phyloP scores from a whole-genome alignment of 2,797 vertebrate genomes.

The Vultur gryphus region DNA sequence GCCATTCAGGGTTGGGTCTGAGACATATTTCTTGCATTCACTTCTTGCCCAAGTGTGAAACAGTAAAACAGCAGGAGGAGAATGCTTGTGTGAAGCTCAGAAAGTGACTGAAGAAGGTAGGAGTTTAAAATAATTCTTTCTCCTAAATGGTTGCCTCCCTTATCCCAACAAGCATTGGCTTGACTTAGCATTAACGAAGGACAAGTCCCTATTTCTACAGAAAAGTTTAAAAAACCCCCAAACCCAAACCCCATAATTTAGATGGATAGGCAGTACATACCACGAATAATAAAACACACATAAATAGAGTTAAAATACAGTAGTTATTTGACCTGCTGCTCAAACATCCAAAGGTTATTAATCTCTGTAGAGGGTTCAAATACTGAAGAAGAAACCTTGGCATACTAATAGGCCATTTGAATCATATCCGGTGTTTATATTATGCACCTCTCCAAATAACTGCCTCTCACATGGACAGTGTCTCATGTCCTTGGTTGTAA shows the following conservation, averaged over 20 bases:
- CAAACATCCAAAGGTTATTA: not conserved
- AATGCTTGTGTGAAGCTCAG: not conserved
- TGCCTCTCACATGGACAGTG: not conserved
- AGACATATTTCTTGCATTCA: not conserved
- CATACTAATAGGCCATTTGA: not conserved
- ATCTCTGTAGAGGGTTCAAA: not conserved
- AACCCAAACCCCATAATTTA: not conserved
- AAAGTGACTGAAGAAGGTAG: not conserved
- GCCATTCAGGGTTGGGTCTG: not conserved
- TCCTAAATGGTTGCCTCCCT: not conserved
- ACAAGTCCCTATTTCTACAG: not conserved
- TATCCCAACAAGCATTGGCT: not conserved
- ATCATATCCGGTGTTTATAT: not conserved
- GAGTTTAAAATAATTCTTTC: slow-evolving; percentile 6
- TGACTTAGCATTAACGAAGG: not conserved
- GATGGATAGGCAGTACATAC: not conserved
- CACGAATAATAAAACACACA: not conserved
- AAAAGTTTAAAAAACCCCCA: not conserved
- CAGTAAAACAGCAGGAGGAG: not conserved
- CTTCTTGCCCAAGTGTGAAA: not conserved
- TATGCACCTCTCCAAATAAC: not conserved
- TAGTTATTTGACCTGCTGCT: not conserved
- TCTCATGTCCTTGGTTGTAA: not conserved
- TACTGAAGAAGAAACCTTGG: not conserved
- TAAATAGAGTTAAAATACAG: not conserved